phyloP scores from a whole-genome alignment of 2,113 vertebrate genomes.

The Tringa solitaria region DNA sequence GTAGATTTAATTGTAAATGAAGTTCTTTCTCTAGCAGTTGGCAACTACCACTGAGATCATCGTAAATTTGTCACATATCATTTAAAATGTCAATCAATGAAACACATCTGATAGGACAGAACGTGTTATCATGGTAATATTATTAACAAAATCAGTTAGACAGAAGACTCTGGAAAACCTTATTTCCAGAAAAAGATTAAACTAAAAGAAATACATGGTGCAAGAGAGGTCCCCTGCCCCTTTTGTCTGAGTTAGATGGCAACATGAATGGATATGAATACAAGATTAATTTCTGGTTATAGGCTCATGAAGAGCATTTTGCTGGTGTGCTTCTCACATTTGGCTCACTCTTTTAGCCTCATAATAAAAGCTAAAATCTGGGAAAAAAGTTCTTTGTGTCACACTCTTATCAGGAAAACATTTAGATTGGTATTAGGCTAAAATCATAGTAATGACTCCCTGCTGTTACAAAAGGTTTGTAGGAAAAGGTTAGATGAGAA shows the following conservation, averaged over 20 bases:
- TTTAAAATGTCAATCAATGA: neutral
- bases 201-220: neutral
- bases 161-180: neutral
- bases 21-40: neutral
- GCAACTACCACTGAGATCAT: neutral
- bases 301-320: neutral
- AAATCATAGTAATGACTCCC: neutral
- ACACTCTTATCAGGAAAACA: neutral
- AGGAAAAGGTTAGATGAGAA: neutral
- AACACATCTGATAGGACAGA: neutral
- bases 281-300: neutral
- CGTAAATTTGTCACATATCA: neutral
- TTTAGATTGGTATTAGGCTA: neutral
- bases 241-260: neutral
- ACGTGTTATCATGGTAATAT: neutral
- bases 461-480: neutral
- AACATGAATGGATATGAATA: neutral
- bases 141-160: neutral
- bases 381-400: neutral
- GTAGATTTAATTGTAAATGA: neutral
- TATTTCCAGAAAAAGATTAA: neutral
- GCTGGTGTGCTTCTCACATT: conserved; percentile 1
- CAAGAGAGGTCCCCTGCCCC: rapidly evolving
- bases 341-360: neutral
- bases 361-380: neutral